Base-by-base conservation (phyloP, 2,113 vertebrate species). In the Phaethornis superciliosus region DNA sequence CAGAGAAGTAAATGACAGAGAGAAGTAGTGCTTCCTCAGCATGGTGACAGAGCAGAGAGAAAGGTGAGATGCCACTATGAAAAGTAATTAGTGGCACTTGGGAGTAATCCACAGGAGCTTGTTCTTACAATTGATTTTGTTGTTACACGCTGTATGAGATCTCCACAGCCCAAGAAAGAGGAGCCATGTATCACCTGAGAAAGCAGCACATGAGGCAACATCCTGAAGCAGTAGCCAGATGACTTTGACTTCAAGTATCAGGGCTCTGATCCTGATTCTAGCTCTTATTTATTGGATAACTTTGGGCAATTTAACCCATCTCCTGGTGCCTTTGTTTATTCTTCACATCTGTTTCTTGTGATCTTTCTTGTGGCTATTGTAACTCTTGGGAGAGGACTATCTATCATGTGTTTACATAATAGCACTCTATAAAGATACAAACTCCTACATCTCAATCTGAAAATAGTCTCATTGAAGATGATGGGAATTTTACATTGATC, bases 41-140 rank as follows among this genome's bases (percentile, higher is more conserved):
- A n/a, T 19, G 35, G 13, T 15, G 44, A 88, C 4, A 40, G 37
- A 42, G 47, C 24, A n/a, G 68, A 69, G 42, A 65, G 59, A 80
- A 77, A 94, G 79, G n/a, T 5, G 5, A 92, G 79, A 18, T 77
- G 59, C 63, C 47, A 47, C 42, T 58, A 42, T 16, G 68, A 58
- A 35, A 82, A 87, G 71, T 79, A 88, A 83, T 88, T 74, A 80
- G 64, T 56, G 37, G 37, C 18, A 2, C 30, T 64, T 52, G 52
- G 64, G 64, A 85, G 44, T 64, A 77, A 93, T 55, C 67, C 89
- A 75, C 51, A 47, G 52, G 70, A 83, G 59, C 68, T 95, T 93
- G 60, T 74, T 85, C 81, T 65, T 77, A 59, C 37, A 56, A 49
- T 67, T 91, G 88, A 74, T 91, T 95, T 85, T 89, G 76, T 63